These are phyloP conservation scores for Oscheius sp. DNA, from an alignment of 2,888 invertebrate genomes.

Conservation along the genomic window DNA sequence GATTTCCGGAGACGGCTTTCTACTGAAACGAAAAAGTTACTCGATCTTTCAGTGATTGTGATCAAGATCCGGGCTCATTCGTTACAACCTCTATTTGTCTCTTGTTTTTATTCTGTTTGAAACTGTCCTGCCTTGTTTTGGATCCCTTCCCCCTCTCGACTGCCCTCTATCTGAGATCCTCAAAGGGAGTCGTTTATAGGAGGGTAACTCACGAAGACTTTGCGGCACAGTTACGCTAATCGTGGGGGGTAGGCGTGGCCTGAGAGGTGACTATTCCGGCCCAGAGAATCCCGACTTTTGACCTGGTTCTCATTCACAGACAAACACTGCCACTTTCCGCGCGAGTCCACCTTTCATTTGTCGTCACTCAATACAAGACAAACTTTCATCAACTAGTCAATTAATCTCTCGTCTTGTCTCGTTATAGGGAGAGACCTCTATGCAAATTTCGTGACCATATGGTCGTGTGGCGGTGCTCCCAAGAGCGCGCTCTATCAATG, in stretches of 20 bases:
- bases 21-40: too few species aligned
- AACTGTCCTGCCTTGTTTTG: too few species aligned
- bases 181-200: constrained; percentile 20
- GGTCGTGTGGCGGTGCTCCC: constrained; percentile 9
- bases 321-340: constrained; percentile 36
- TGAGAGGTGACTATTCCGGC: constrained; percentile 33
- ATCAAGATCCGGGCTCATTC: too few species aligned
- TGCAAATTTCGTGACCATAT: constrained; percentile 34
- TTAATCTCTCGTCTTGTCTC: background rate
- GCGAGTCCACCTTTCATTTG: constrained; percentile 21
- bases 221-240: constrained; percentile 38
- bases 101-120: too few species aligned
- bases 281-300: constrained; percentile 36
- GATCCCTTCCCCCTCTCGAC: too few species aligned
- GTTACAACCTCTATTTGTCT: too few species aligned
- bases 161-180: background rate
- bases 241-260: constrained; percentile 33
- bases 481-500: constrained; percentile 29
- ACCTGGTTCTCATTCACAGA: constrained; percentile 33
- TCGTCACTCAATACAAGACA: constrained; percentile 14
- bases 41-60: too few species aligned
- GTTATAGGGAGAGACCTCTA: background rate
- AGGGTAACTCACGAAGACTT: constrained; percentile 23
- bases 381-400: background rate
- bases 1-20: too few species aligned